Evolutionary conservation across 2,888 invertebrate genomes (phyloP).

Genomic region (Mechanitis messenoides): DNA sequence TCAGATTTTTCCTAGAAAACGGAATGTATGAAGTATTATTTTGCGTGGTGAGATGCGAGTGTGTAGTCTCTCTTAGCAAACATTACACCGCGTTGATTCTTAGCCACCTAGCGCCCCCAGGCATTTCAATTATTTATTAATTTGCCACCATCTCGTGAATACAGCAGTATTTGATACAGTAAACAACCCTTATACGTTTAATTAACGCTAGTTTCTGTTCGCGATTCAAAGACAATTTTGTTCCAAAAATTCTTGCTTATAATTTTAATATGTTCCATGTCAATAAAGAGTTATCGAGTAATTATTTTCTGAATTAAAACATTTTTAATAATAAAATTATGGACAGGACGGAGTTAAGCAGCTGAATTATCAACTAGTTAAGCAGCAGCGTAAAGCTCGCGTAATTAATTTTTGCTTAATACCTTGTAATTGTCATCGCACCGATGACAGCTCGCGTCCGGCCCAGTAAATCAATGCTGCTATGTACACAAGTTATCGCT

Average conservation of each 20-base stretch:
- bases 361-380: slow-evolving; percentile 8
- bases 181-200: slow-evolving; percentile 29
- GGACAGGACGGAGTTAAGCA: background rate
- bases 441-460: slow-evolving; percentile 63
- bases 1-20: too few species aligned
- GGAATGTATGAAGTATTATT: too few species aligned
- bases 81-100: slow-evolving; percentile 39
- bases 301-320: slow-evolving; percentile 2
- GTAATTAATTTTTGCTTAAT: slow-evolving; percentile 47
- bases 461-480: slow-evolving; percentile 70
- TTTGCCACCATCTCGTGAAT: slow-evolving; percentile 37
- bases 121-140: slow-evolving; percentile 65
- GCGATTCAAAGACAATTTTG: background rate
- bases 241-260: background rate
- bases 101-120: slow-evolving; percentile 54
- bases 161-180: slow-evolving; percentile 35
- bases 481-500: slow-evolving; percentile 67
- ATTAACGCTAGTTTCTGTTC: slow-evolving; percentile 26
- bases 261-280: background rate
- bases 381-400: background rate
- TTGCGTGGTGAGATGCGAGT: slow-evolving; percentile 7
- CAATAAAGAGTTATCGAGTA: background rate
- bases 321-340: background rate
- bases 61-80: slow-evolving; percentile 25
- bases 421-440: slow-evolving; percentile 55